Conservation (phyloP, 2,113 vertebrate genomes). For the Sebastes fasciatus region DNA sequence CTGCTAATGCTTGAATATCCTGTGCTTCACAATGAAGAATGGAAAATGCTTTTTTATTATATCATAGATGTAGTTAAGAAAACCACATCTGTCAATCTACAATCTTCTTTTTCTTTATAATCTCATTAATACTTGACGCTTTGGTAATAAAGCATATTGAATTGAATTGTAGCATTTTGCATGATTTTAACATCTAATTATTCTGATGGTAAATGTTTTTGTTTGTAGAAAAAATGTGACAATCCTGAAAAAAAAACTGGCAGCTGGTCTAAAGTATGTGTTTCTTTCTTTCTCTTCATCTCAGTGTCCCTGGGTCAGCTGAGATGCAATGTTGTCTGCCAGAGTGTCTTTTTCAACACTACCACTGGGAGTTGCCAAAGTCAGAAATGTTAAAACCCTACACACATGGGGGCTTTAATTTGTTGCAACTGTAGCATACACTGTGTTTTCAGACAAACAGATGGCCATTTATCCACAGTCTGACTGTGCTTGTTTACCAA, state of each 20-base stretch:
- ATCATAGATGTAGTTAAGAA: background rate
- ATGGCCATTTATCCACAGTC: slow-evolving; percentile 41
- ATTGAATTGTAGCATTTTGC: background rate
- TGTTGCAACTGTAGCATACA: slow-evolving; percentile 22
- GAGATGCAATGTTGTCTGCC: background rate
- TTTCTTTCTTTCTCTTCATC: background rate
- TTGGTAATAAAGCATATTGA: too few species aligned
- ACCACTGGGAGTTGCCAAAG: background rate
- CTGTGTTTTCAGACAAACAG: slow-evolving; percentile 49
- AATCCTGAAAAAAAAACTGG: background rate
- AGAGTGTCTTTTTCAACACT: slow-evolving; percentile 4
- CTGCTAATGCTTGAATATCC: background rate
- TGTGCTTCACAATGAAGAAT: background rate
- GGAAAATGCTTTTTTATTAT: background rate
- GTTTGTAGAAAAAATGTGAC: too few species aligned
- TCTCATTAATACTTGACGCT: too few species aligned
- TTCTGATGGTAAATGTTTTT: background rate
- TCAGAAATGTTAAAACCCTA: slow-evolving; percentile 30
- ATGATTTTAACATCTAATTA: background rate
- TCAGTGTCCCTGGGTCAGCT: background rate
- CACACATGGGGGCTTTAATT: slow-evolving; percentile 16
- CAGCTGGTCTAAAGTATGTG: background rate
- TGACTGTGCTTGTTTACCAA: slow-evolving; percentile 25
- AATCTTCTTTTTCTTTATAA: too few species aligned
- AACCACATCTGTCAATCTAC: background rate